These are phyloP conservation scores for Apoda limacodes DNA, from an alignment of 2,888 invertebrate species.

Conservation along the genomic window DNA sequence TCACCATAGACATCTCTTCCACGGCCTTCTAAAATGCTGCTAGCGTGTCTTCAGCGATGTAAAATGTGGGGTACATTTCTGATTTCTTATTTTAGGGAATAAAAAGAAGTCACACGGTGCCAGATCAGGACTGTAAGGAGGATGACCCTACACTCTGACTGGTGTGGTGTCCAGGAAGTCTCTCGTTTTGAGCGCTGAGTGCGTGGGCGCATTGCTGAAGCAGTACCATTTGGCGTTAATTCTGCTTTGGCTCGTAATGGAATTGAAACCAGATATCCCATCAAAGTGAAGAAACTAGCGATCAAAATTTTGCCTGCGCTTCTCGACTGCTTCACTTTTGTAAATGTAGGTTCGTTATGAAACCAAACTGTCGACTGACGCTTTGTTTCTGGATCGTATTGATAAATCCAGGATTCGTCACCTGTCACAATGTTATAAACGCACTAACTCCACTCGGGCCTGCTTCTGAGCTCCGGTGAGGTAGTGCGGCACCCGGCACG, in stretches of 20 bases:
- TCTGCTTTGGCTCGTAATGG: slow-evolving; percentile 10
- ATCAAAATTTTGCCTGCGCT: slow-evolving; percentile 12
- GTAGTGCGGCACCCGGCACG: slow-evolving; percentile 1
- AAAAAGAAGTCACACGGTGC: slow-evolving; percentile 18
- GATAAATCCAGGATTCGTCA: slow-evolving; percentile 4
- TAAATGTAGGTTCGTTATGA: slow-evolving; percentile 8
- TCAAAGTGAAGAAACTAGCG: slow-evolving; percentile 12
- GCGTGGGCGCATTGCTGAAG: slow-evolving; percentile 1
- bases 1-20: neutral
- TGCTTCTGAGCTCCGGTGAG: neutral
- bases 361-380: slow-evolving; percentile 10
- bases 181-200: slow-evolving; percentile 3
- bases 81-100: slow-evolving; percentile 9
- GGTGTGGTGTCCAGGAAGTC: slow-evolving; percentile 4
- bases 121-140: slow-evolving; percentile 10
- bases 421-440: slow-evolving; percentile 4
- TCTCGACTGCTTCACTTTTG: slow-evolving; percentile 11
- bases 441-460: slow-evolving; percentile 7
- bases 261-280: slow-evolving; percentile 11
- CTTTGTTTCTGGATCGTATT: slow-evolving; percentile 5
- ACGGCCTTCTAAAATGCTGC: neutral
- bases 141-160: slow-evolving; percentile 2
- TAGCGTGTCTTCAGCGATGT: neutral
- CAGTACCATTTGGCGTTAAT: neutral
- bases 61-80: slow-evolving; percentile 13